Conservation (phyloP, 2,113 vertebrate genomes). For the Cyprinodon variegatus region DNA sequence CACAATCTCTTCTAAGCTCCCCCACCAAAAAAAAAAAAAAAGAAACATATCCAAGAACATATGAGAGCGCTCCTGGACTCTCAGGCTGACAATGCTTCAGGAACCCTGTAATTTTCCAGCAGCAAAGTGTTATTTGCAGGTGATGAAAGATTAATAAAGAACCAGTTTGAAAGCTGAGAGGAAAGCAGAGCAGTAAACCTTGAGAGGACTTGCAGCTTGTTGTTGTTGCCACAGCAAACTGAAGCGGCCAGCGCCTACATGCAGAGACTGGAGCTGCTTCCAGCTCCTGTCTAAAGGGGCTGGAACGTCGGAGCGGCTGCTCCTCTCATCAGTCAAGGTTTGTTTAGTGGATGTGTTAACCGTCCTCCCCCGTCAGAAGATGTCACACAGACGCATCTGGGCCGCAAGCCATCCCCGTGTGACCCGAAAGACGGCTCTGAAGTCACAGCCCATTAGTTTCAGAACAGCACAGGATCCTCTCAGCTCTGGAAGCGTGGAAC, state of each 20-base stretch:
- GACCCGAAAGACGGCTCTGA: constrained; percentile 26
- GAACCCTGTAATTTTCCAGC: constrained; percentile 17
- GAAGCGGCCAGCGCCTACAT: neutral
- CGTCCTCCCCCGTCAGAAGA: constrained; percentile 18
- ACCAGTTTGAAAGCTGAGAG: constrained; percentile 16
- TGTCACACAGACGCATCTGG: constrained; percentile 21
- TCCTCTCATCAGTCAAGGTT: constrained; percentile 37
- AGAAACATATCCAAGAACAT: neutral
- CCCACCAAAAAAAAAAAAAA: neutral
- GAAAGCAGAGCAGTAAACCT: constrained; percentile 23
- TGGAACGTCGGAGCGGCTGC: constrained; percentile 10
- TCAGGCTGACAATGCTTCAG: neutral
- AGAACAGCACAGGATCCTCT: neutral
- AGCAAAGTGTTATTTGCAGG: constrained; percentile 22
- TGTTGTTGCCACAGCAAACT: constrained; percentile 29
- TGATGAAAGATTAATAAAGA: constrained; percentile 43
- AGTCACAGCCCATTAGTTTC: constrained; percentile 25
- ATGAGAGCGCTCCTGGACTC: neutral
- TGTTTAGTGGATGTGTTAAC: constrained; percentile 36
- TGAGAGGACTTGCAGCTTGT: constrained; percentile 10
- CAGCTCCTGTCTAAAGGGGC: constrained; percentile 14
- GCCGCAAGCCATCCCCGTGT: constrained; percentile 18
- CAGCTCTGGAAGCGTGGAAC: constrained; percentile 2
- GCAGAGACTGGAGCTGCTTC: constrained; percentile 9
- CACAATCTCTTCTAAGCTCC: neutral